phyloP scores from a whole-genome alignment of 2,113 vertebrate genomes.

The Entelurus aequoreus region DNA sequence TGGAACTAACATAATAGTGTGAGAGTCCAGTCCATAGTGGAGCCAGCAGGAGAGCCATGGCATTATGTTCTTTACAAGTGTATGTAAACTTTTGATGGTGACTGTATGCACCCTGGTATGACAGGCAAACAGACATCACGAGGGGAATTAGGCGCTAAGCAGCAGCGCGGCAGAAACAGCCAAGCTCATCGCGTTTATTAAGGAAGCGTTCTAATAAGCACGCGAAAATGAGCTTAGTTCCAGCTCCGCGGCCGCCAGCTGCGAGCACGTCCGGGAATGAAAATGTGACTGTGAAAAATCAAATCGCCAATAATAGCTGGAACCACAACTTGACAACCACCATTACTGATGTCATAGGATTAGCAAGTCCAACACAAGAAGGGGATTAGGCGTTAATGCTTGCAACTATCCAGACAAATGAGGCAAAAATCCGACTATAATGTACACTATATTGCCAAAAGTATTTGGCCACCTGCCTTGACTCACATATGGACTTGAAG shows the following conservation, averaged over 20 bases:
- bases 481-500: no score
- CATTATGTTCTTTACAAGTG: no score
- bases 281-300: slow-evolving; percentile 39
- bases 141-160: slow-evolving; percentile 28
- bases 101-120: slow-evolving; percentile 29
- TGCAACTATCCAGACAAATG: not conserved
- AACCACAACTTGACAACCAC: not conserved
- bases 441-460: not conserved
- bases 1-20: no score
- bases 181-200: slow-evolving; percentile 40
- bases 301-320: slow-evolving; percentile 25
- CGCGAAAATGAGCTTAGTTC: slow-evolving; percentile 26
- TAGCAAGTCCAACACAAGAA: not conserved
- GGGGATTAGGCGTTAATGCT: not conserved
- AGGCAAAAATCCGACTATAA: not conserved
- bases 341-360: slow-evolving; percentile 8
- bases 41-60: no score
- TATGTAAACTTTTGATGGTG: no score
- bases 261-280: slow-evolving; percentile 29
- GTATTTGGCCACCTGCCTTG: no score
- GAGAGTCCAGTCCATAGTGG: no score
- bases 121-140: slow-evolving; percentile 37
- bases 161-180: slow-evolving; percentile 25
- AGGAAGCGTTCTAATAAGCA: slow-evolving; percentile 42
- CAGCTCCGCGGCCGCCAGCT: slow-evolving; percentile 22